phyloP scores from a whole-genome alignment of 2,113 vertebrate genomes.

The cattle (Bos taurus) region ARS-UCD2.0 NC_037330.1:28501501-28502000 shows the following conservation, averaged over 20 bases:
- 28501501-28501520: neutral
- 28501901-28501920: neutral
- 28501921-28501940: too few relatives aligned
- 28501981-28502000: too few relatives aligned
- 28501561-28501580: neutral
- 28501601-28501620: neutral
- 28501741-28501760: neutral
- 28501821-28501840: neutral
- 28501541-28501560: neutral
- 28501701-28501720: neutral
- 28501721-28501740: neutral
- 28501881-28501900: neutral
- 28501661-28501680: neutral
- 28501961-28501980: too few relatives aligned
- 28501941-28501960: too few relatives aligned
- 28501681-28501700: neutral
- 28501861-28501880: neutral
- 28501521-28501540: neutral
- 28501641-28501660: neutral
- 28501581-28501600: neutral
- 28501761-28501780: neutral
- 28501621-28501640: neutral
- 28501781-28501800: neutral
- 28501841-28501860: neutral
- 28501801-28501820: neutral